A percentile compares a stretch with the other conserved stretches of the same genome.
phyloP scores from a whole-genome alignment of 1,140 invertebrate species.

The Tenebrio molitor region DNA sequence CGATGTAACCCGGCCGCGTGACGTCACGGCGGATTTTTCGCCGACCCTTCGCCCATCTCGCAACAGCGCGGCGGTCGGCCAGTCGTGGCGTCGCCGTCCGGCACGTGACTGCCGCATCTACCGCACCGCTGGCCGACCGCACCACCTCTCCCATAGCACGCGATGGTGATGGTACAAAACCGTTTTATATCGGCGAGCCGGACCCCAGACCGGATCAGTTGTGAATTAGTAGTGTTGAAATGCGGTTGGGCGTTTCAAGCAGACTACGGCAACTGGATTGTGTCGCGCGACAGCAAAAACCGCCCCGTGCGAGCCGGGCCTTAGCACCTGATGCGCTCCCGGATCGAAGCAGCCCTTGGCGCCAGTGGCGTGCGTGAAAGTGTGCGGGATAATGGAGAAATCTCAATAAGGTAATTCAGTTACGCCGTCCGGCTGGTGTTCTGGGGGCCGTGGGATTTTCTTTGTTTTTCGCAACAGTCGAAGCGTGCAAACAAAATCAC shows the following conservation, averaged over 20 bases:
- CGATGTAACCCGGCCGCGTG: too few relatives aligned
- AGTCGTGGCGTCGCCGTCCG: not conserved
- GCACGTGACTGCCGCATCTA: not conserved
- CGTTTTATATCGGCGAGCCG: conserved; percentile 38
- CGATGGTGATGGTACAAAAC: conserved; percentile 30
- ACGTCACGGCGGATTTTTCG: conserved; percentile 31
- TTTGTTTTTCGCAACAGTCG: too few relatives aligned
- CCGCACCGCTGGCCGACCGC: not conserved
- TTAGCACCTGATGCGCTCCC: too few relatives aligned
- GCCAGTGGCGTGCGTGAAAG: conserved; percentile 28
- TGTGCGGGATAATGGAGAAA: conserved; percentile 25
- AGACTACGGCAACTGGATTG: conserved; percentile 38
- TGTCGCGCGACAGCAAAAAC: not conserved
- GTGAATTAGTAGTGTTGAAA: conserved; percentile 46
- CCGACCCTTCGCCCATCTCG: conserved; percentile 15
- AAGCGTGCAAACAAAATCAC: not conserved
- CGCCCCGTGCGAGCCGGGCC: not conserved
- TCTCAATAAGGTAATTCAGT: too few relatives aligned
- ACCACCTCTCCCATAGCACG: conserved; percentile 30
- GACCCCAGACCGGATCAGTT: conserved; percentile 23
- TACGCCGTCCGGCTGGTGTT: too few relatives aligned
- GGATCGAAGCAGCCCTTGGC: too few relatives aligned
- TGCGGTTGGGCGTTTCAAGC: conserved; percentile 33
- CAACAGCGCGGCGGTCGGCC: not conserved
- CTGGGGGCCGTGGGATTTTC: too few relatives aligned